Conservation (phyloP, 2,888 invertebrate species). For the Epinotia demarniana region DNA sequence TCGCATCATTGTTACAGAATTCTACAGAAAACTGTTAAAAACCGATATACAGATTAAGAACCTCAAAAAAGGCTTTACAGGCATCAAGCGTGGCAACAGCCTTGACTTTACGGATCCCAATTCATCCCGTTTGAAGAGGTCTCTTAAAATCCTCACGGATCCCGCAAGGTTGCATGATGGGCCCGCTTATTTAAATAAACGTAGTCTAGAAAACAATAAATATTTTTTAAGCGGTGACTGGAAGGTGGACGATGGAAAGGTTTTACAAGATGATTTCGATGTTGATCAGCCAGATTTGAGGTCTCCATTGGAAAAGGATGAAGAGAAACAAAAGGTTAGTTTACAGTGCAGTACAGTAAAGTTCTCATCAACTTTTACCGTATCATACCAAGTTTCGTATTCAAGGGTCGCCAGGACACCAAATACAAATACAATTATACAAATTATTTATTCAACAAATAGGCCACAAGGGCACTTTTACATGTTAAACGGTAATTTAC, state of each 20-base stretch:
- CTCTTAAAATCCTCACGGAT: conserved; percentile 44
- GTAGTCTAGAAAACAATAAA: not conserved
- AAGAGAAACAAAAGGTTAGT: conserved; percentile 3
- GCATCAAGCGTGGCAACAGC: conserved; percentile 35
- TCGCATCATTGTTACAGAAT: conserved; percentile 58
- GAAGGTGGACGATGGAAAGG: not conserved
- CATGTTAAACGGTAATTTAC: too few relatives aligned
- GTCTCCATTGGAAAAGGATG: not conserved
- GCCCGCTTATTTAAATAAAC: not conserved
- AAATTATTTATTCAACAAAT: too few relatives aligned
- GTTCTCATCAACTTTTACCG: too few relatives aligned
- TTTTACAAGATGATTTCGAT: not conserved
- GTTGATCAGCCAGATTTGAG: not conserved
- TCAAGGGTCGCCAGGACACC: too few relatives aligned
- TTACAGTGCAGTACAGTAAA: not conserved
- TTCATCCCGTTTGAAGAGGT: conserved; percentile 54
- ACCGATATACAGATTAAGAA: conserved; percentile 70
- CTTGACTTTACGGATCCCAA: conserved; percentile 40
- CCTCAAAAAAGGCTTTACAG: conserved; percentile 56
- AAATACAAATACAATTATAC: too few relatives aligned
- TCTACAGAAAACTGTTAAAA: conserved; percentile 70
- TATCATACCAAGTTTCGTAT: too few relatives aligned
- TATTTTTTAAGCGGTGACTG: not conserved
- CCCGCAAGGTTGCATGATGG: not conserved
- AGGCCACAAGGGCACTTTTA: too few relatives aligned